Base-by-base conservation (phyloP, 2,888 invertebrate genomes). In the Apeira syringaria region DNA sequence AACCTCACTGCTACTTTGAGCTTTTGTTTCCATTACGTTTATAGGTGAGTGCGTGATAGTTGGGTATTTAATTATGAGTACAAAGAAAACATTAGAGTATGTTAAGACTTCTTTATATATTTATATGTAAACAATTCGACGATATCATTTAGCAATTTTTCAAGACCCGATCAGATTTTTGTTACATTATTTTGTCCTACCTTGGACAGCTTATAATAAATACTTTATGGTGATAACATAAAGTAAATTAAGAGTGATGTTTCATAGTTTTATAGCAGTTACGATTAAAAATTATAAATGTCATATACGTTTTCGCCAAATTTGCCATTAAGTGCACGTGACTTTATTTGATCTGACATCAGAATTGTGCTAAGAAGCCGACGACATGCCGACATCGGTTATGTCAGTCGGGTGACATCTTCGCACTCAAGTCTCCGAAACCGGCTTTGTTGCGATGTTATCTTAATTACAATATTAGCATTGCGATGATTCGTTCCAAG, bases 381-480 rank as follows among this genome's bases (percentile, higher is more conserved):
- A 24, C 49, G 34, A 9, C 28, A 15, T 17, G 18, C 27, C 15
- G 26, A 46, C 46, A 42, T 46, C 44, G 47, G 50, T 50, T 50
- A 38, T 50, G 50, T 49, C 32, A 46, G 50, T 49, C 52, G 50
- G 44, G 50, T 50, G 50, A 50, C 52, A 50, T 52, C 48, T 50
- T 29, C 37, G 38, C 32, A 24, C 36, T 41, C 20, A 35, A 28
- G 8, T 41, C 44, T 39, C 24, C 37, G 31, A 39, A 59, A 59
- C 59, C 59, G 56, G 59, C 39, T 56, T 11, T 5, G 29, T 22
- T 36, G 42, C 39, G 34, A 53, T 53, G 74, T 70, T 68, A 80
- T 80, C 74, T 74, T 74, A 78, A 82, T 83, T 67, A 73, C 64
- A 64, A 71, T 69, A 83, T 83, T 80, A 77, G 69, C 74, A 76